Evolutionary conservation across 2,888 invertebrate species (phyloP).

Genomic region (Synanthedon andrenaeformis): DNA sequence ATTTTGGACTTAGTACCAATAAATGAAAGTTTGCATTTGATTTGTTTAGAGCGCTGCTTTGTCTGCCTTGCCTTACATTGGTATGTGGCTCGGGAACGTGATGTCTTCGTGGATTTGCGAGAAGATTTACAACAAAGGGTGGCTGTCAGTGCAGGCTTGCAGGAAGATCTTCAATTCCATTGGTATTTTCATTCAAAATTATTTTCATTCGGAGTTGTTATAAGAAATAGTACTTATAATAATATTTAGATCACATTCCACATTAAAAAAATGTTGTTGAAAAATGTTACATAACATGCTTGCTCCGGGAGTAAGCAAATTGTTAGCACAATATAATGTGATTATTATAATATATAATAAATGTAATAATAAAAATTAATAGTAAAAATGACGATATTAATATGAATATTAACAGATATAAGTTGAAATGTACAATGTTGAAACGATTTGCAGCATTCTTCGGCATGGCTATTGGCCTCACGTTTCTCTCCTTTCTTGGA

Average conservation of each 20-base stretch:
- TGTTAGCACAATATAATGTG: too few relatives aligned
- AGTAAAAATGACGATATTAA: too few relatives aligned
- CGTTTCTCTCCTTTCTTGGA: constrained; percentile 66
- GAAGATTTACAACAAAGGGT: constrained; percentile 34
- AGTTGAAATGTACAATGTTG: too few relatives aligned
- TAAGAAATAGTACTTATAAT: too few relatives aligned
- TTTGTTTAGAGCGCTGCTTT: constrained; percentile 71
- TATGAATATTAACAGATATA: too few relatives aligned
- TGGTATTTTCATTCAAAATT: constrained; percentile 25
- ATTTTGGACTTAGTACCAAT: too few relatives aligned
- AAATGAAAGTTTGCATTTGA: neutral
- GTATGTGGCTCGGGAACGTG: constrained; percentile 77
- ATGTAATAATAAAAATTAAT: too few relatives aligned
- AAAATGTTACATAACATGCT: too few relatives aligned
- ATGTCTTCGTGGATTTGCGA: constrained; percentile 73
- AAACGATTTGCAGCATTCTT: constrained; percentile 55
- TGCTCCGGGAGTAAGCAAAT: too few relatives aligned
- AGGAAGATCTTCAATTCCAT: constrained; percentile 69
- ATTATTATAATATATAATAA: too few relatives aligned
- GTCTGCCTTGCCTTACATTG: constrained; percentile 79
- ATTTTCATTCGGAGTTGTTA: neutral
- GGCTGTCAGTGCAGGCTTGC: constrained; percentile 24
- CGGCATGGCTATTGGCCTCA: constrained; percentile 73
- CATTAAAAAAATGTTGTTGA: too few relatives aligned
- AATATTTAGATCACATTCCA: too few relatives aligned